Evolutionary conservation across 2,113 vertebrate species (phyloP).

Genomic region (Toxostoma redivivum): DNA sequence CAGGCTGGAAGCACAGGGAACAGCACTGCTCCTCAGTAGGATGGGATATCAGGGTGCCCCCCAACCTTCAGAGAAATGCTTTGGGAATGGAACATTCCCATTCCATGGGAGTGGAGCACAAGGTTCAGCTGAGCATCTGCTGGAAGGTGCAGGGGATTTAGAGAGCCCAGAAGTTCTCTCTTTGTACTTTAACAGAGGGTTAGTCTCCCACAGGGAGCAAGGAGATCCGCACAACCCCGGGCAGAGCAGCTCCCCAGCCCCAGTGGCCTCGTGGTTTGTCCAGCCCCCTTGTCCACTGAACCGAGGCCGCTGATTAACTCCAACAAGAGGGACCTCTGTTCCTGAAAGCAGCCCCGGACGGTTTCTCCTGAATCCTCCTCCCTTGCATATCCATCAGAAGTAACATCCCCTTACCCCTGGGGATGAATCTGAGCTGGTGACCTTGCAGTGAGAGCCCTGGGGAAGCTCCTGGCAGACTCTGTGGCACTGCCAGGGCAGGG

Average conservation of each 20-base stretch:
- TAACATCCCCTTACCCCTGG: background rate
- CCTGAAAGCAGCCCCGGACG: background rate
- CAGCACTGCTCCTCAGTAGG: fast-evolving
- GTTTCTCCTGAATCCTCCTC: background rate
- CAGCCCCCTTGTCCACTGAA: background rate
- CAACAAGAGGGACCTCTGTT: background rate
- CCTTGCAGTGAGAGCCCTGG: background rate
- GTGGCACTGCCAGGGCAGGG: background rate
- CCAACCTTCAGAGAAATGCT: background rate
- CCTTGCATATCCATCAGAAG: background rate
- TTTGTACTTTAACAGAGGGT: background rate
- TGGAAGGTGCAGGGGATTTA: background rate
- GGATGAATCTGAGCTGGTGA: background rate
- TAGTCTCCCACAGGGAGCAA: background rate
- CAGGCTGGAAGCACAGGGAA: background rate
- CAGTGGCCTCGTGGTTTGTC: background rate
- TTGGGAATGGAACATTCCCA: background rate
- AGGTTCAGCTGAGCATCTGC: background rate
- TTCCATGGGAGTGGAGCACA: background rate
- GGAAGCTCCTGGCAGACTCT: background rate
- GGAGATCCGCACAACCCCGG: background rate
- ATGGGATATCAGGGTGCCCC: background rate
- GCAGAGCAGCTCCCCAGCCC: background rate
- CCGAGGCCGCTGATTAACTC: background rate
- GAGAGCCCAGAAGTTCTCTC: background rate